Conservation (phyloP, 2,888 invertebrate genomes). For the Gymnosoma rotundatum region DNA sequence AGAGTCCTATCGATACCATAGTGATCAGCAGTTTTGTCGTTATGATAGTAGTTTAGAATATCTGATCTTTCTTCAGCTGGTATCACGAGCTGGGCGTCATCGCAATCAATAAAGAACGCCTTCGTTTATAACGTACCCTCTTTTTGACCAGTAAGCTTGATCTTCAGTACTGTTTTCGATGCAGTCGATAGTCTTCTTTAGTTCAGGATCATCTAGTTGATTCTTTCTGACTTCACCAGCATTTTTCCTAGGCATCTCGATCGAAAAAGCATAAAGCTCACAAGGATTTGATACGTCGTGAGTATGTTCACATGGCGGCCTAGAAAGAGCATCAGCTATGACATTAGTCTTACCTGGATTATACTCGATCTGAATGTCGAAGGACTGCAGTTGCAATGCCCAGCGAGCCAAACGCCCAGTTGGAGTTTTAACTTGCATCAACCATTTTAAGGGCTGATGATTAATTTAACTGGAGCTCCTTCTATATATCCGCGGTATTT, state of each 20-base stretch:
- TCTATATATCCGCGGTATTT: slow-evolving; percentile 81
- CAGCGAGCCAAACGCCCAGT: slow-evolving; percentile 81
- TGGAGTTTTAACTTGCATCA: slow-evolving; percentile 79
- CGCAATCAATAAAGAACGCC: slow-evolving; percentile 49
- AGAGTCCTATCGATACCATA: slow-evolving; percentile 42
- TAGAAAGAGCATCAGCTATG: background rate
- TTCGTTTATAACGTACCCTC: background rate
- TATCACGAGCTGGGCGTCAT: slow-evolving; percentile 41
- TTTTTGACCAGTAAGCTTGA: too few species aligned
- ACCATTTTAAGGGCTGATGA: slow-evolving; percentile 82
- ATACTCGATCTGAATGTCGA: background rate
- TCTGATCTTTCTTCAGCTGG: too few species aligned
- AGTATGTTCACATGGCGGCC: background rate
- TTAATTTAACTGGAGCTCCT: slow-evolving; percentile 72
- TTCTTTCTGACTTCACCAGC: too few species aligned
- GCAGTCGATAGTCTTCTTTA: too few species aligned
- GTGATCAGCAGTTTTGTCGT: slow-evolving; percentile 32
- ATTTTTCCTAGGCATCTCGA: too few species aligned
- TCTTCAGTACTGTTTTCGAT: too few species aligned
- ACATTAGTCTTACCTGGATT: background rate
- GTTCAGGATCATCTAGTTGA: too few species aligned
- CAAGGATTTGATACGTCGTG: background rate
- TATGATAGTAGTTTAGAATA: slow-evolving; percentile 45
- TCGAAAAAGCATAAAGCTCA: too few species aligned
- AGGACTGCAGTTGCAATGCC: slow-evolving; percentile 72